Conservation (phyloP, 2,888 invertebrate genomes). For the Barypeithes pellucidus region DNA sequence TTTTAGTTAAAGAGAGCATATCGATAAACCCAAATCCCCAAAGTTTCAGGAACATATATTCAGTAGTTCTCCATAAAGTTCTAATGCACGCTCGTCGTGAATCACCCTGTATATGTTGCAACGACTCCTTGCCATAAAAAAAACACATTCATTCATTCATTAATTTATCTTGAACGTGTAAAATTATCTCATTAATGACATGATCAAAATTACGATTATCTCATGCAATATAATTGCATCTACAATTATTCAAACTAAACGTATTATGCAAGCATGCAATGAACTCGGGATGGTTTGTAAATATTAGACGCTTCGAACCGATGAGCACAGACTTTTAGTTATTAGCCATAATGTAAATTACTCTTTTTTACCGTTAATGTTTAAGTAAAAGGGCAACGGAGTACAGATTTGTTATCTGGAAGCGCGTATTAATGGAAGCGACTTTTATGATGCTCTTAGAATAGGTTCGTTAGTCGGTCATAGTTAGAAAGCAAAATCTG, state of each 20-base stretch:
- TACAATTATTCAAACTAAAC: slow-evolving; percentile 6
- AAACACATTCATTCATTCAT: background rate
- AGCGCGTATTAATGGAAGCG: no score
- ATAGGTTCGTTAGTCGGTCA: no score
- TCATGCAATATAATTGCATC: slow-evolving; percentile 9
- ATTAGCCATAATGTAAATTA: background rate
- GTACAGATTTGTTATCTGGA: background rate
- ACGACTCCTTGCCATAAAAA: no score
- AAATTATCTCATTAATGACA: background rate
- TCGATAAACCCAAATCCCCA: no score
- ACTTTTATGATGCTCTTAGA: no score
- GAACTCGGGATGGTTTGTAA: slow-evolving; percentile 4
- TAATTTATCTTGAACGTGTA: background rate
- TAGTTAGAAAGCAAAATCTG: no score
- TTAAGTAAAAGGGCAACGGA: slow-evolving; percentile 5
- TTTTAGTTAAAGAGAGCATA: no score
- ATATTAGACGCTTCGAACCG: slow-evolving; percentile 5
- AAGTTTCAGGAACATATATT: no score
- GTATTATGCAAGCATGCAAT: slow-evolving; percentile 18
- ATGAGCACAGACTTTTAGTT: slow-evolving; percentile 11
- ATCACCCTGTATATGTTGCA: no score
- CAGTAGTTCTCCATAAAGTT: no score
- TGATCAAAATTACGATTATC: background rate
- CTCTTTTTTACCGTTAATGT: background rate
- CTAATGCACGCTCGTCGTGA: no score